Conservation (phyloP, 2,888 invertebrate genomes). For the Chymomyza caudatula region DNA sequence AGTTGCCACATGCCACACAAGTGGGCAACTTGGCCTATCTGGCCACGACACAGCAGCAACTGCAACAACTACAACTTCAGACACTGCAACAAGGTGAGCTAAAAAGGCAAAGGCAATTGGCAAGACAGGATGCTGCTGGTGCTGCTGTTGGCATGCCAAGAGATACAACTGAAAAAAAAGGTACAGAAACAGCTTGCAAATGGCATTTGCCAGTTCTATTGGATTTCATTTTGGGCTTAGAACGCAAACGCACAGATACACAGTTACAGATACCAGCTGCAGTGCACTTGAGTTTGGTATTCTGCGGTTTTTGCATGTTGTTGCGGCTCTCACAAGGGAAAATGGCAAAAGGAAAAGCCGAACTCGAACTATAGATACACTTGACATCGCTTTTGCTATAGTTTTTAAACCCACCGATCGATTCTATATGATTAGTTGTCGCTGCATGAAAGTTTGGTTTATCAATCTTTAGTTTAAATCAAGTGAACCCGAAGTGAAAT, state of each 20-base stretch:
- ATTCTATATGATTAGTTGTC: too few relatives aligned
- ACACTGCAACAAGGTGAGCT: neutral
- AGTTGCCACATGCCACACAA: neutral
- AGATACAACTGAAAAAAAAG: neutral
- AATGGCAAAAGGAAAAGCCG: constrained; percentile 18
- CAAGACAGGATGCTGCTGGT: constrained; percentile 33
- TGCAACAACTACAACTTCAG: neutral
- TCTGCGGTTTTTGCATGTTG: neutral
- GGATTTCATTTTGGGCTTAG: constrained; percentile 55
- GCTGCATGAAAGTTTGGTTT: too few relatives aligned
- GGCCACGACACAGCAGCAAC: too few relatives aligned
- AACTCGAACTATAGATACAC: neutral
- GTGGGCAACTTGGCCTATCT: neutral
- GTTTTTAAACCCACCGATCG: too few relatives aligned
- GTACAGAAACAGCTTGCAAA: constrained; percentile 17
- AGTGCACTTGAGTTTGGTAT: constrained; percentile 19
- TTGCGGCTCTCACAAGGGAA: constrained; percentile 24
- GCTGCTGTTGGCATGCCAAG: constrained; percentile 19
- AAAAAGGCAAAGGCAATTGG: constrained; percentile 21
- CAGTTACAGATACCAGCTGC: constrained; percentile 8
- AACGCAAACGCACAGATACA: constrained; percentile 19
- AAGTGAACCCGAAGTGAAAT: too few relatives aligned
- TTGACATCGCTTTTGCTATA: too few relatives aligned
- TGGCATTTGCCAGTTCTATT: constrained; percentile 53
- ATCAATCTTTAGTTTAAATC: too few relatives aligned